Evolutionary conservation across 2,113 vertebrate species (phyloP), one percentile per base, ranked within the genome.

Genomic region (Eulacestoma nigropectus): DNA sequence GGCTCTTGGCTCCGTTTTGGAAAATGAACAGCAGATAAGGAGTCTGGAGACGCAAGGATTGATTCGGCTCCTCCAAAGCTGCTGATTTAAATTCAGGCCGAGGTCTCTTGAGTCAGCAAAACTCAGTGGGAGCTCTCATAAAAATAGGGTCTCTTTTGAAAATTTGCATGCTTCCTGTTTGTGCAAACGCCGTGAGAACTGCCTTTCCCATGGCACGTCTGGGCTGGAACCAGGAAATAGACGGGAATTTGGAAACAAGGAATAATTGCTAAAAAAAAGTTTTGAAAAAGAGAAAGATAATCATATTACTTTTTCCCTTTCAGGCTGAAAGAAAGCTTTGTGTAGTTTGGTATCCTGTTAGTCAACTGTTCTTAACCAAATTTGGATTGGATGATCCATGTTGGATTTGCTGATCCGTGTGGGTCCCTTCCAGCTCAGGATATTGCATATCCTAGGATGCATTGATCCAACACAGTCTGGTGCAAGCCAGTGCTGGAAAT

Each of bases 91-190:
- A 95, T 96, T 89, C 49, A n/a, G 72, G 88, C 95, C 92, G 57
- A 96, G 90, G 95, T 96, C 96, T 93, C 95, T 95, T 87, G 93
- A 96, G 95, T 95, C 96, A 96, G 96, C 90, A 96, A 90, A 96
- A 94, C 73, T 90, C 96, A 97, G 96, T 30, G 3, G 95, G 96
- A 84, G 56, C 29, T 10, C 93, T 93, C 95, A 50, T 94, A 97
- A 96, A 97, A 97, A 97, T 96, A 96, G 95, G 95, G 93, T 93
- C 77, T 95, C 95, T 75, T 96, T 95, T 95, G 96, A 97, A 97
- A 96, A 92, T 94, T 50, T 26, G 21, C 90, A 69, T 93, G 92
- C 92, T 97, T 97, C 96, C 96, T 96, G 96, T 96, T 97, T 97
- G 93, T 96, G 95, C 90, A 90, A 93, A 70, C 8, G 17, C 92